Conservation (phyloP, 2,888 invertebrate species). For the Latrodectus elegans region DNA sequence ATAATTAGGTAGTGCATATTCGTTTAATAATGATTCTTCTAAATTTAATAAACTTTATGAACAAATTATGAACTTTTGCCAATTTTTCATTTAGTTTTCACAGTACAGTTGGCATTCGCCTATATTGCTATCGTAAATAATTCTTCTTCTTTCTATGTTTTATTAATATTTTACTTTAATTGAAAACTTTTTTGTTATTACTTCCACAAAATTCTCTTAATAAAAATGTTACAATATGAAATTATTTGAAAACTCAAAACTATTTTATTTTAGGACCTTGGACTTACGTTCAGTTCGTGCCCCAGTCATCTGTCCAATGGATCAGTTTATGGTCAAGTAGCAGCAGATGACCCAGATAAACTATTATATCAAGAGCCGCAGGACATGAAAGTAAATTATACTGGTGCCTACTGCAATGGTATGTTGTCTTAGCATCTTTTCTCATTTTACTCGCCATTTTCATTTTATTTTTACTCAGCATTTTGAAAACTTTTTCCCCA, state of each 20-base stretch:
- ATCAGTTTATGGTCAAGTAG: constrained; percentile 76
- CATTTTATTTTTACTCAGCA: no score
- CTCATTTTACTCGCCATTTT: background rate
- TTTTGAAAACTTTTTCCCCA: no score
- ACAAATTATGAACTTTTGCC: no score
- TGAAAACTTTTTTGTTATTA: no score
- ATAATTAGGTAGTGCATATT: no score
- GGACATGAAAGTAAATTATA: constrained; percentile 66
- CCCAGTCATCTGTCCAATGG: constrained; percentile 74
- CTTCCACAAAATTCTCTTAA: background rate
- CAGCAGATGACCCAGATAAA: constrained; percentile 75
- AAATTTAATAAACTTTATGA: no score
- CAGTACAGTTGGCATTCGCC: no score
- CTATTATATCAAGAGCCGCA: constrained; percentile 74
- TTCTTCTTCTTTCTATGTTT: no score
- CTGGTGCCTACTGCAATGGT: constrained; percentile 70
- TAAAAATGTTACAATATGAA: background rate
- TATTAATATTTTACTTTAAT: no score
- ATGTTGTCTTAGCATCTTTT: background rate
- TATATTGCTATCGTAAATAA: no score
- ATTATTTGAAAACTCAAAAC: background rate
- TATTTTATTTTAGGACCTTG: constrained; percentile 39
- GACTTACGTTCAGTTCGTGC: constrained; percentile 58
- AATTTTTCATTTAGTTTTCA: no score
- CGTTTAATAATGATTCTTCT: no score